phyloP scores from a whole-genome alignment of 2,888 invertebrate genomes.

The Nymphalis urticae region DNA sequence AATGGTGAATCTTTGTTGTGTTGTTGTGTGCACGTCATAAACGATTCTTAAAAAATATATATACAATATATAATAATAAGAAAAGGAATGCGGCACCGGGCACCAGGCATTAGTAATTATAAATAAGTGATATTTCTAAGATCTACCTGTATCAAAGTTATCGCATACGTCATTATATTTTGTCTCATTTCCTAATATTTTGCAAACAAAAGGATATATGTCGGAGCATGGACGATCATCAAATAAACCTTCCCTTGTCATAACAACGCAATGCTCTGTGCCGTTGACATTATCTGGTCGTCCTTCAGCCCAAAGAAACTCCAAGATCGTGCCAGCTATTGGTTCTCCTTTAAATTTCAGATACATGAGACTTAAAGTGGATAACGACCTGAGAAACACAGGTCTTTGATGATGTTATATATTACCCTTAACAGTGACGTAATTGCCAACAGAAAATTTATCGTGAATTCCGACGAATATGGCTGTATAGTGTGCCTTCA shows the following conservation, averaged over 20 bases:
- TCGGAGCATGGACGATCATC: constrained; percentile 53
- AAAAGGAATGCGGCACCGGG: not conserved
- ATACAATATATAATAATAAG: not conserved
- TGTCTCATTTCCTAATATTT: constrained; percentile 51
- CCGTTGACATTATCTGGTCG: constrained; percentile 50
- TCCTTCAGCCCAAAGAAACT: constrained; percentile 57
- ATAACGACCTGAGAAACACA: not conserved
- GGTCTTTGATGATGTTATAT: not conserved
- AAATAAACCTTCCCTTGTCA: constrained; percentile 57
- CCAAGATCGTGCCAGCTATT: constrained; percentile 50
- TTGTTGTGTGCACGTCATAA: too few species aligned
- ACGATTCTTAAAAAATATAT: too few species aligned
- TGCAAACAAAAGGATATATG: constrained; percentile 57
- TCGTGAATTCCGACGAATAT: constrained; percentile 58
- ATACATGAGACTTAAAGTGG: not conserved
- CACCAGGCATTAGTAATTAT: too few species aligned
- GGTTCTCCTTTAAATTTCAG: constrained; percentile 47
- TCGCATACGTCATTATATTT: constrained; percentile 51
- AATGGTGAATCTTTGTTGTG: too few species aligned
- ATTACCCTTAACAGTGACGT: constrained; percentile 53
- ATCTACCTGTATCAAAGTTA: constrained; percentile 51
- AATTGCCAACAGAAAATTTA: constrained; percentile 53
- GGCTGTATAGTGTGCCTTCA: constrained; percentile 56
- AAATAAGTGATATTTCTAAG: too few species aligned
- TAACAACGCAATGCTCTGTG: constrained; percentile 55